These are phyloP conservation scores for Oceanodroma leucorhoa DNA, from an alignment of 2,797 vertebrate genomes.

Conservation along the genomic window DNA sequence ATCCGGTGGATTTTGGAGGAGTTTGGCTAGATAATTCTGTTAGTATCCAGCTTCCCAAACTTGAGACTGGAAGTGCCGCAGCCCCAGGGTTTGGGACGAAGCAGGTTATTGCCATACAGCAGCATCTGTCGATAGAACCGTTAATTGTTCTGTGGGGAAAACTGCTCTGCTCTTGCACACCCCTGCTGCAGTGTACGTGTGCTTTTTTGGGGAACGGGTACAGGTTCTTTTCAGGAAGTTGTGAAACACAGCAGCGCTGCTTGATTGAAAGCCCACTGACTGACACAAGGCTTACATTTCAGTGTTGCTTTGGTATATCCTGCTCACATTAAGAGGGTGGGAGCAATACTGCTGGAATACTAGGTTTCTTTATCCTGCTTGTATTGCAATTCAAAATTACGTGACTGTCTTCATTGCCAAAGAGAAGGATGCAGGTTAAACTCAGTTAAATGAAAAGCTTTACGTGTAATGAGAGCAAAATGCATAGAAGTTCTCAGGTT, in stretches of 20 bases:
- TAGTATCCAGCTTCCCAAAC: background rate
- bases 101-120: background rate
- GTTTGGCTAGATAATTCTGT: background rate
- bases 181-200: background rate
- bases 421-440: background rate
- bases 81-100: background rate
- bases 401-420: background rate
- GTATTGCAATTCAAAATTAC: background rate
- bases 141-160: background rate
- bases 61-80: background rate
- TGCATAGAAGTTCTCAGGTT: background rate
- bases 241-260: background rate
- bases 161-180: background rate
- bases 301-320: background rate
- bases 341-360: background rate
- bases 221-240: background rate
- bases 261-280: background rate
- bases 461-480: background rate
- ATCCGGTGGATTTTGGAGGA: background rate
- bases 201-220: background rate
- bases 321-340: background rate
- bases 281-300: background rate
- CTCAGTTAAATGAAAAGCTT: background rate
- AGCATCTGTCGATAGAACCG: background rate
- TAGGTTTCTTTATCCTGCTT: background rate